Evolutionary conservation across 1,140 invertebrate species (phyloP), one percentile per base, ranked within the genome.

Genomic region (Drosophila santomea): DNA sequence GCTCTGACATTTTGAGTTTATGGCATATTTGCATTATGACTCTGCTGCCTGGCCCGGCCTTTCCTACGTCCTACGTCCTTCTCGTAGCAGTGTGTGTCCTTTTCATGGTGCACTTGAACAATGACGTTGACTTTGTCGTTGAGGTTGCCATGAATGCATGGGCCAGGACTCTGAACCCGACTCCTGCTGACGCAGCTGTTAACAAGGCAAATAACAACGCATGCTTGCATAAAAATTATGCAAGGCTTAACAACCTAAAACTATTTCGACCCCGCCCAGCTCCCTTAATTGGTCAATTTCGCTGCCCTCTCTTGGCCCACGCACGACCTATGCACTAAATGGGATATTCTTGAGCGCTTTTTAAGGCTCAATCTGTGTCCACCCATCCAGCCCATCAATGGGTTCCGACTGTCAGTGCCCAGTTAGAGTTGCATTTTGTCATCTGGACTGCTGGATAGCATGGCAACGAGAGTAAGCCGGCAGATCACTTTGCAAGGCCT

Each of bases 1-100:
- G 71, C 75, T 79, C 79, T 88, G 83, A 88, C 83, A 83, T 88
- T 88, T 77, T 88, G 66, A 88, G 83, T 83, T 88, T 80, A 88
- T 88, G 83, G 79, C 83, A 88, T 80, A 88, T 88, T 88, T 88
- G 79, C 83, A 88, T 88, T 88, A 88, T 88, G 67, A 68, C 60
- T 82, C 74, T 55, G 58, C 43, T 32, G 56, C 59, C 71, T 63
- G 41, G 41, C 32, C 52, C 28, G 23, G 47, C 25, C 56, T 5
- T 25, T 25, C 4, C 23, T 25, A 25, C 48, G 55, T 20, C 23
- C n/a, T 15, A 32, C 32, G 32, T 38, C 10, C 51, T 43, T 15
- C 55, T 71, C 41, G 50, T 36, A 36, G 56, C 38, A 28, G 50
- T 47, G 39, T 75, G 59, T 80, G 47, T 68, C 72, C 43, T 48